Conservation (phyloP, 2,888 invertebrate species). For the Drosophila diplacantha region DNA sequence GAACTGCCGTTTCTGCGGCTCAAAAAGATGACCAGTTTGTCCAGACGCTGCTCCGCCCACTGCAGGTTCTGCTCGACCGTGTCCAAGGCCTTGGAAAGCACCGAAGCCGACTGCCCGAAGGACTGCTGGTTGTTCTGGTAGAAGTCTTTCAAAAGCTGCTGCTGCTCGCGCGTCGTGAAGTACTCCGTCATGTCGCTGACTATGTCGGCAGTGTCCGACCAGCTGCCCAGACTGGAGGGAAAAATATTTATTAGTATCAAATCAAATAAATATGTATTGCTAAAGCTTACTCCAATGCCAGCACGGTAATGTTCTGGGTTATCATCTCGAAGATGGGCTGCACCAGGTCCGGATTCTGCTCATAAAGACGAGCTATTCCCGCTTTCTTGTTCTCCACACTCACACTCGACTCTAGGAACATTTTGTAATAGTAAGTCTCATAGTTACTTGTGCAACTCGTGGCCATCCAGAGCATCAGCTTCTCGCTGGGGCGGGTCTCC, state of each 20-base stretch:
- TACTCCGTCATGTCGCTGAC: conserved; percentile 58
- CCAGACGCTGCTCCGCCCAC: conserved; percentile 67
- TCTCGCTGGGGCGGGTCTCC: conserved; percentile 82
- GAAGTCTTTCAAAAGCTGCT: conserved; percentile 50
- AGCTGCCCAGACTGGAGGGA: conserved; percentile 59
- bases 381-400: conserved; percentile 49
- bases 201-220: conserved; percentile 57
- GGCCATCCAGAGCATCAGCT: conserved; percentile 81
- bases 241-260: background rate
- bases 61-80: conserved; percentile 64
- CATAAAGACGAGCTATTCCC: conserved; percentile 77
- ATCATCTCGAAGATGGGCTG: conserved; percentile 58
- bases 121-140: conserved; percentile 35
- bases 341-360: conserved; percentile 78
- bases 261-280: background rate
- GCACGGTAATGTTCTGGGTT: conserved; percentile 37
- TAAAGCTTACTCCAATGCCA: conserved; percentile 62
- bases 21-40: conserved; percentile 51
- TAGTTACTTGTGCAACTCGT: conserved; percentile 83
- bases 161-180: conserved; percentile 62
- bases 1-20: conserved; percentile 41
- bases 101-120: conserved; percentile 52
- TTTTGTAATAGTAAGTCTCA: conserved; percentile 78
- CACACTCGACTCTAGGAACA: conserved; percentile 75
- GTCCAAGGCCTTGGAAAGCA: conserved; percentile 52